Percentiles rank a stretch among this genome's conserved stretches.
phyloP scores from a whole-genome alignment of 2,888 invertebrate genomes.

The Minunthozetes semirufus region DNA sequence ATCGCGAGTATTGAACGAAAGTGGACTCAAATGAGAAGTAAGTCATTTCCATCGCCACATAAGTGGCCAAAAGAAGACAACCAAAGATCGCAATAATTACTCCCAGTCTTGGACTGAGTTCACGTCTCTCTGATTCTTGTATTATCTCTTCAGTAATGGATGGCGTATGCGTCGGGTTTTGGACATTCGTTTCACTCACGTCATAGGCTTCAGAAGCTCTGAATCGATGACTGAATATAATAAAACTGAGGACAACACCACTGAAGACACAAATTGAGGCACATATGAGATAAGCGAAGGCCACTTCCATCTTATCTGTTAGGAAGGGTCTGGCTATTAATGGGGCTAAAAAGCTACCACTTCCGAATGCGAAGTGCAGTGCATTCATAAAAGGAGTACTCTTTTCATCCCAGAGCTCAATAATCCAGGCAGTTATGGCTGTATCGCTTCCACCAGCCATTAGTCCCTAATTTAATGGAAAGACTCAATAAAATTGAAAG shows the following conservation, averaged over 20 bases:
- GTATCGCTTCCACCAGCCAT: neutral
- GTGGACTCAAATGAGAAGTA: constrained; percentile 19
- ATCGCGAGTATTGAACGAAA: constrained; percentile 12
- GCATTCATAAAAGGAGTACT: constrained; percentile 5
- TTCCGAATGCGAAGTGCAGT: neutral
- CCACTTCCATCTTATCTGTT: neutral
- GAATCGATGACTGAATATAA: neutral
- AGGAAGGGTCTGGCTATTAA: constrained; percentile 12
- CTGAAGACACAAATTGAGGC: neutral
- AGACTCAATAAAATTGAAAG: neutral
- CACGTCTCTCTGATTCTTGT: constrained; percentile 12
- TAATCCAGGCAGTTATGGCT: constrained; percentile 21
- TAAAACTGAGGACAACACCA: constrained; percentile 14
- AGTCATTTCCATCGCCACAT: constrained; percentile 23
- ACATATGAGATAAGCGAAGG: neutral
- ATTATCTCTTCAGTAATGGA: constrained; percentile 7
- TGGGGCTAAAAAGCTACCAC: neutral
- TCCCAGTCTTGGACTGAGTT: neutral
- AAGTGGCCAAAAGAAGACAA: constrained; percentile 23
- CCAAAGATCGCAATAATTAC: neutral
- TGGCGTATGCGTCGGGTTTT: neutral
- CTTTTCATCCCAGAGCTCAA: constrained; percentile 22
- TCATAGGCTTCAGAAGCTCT: neutral
- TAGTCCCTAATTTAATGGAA: neutral
- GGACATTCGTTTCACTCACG: neutral